Evolutionary conservation across 2,113 vertebrate genomes (phyloP).

Genomic region (Apaloderma vittatum): DNA sequence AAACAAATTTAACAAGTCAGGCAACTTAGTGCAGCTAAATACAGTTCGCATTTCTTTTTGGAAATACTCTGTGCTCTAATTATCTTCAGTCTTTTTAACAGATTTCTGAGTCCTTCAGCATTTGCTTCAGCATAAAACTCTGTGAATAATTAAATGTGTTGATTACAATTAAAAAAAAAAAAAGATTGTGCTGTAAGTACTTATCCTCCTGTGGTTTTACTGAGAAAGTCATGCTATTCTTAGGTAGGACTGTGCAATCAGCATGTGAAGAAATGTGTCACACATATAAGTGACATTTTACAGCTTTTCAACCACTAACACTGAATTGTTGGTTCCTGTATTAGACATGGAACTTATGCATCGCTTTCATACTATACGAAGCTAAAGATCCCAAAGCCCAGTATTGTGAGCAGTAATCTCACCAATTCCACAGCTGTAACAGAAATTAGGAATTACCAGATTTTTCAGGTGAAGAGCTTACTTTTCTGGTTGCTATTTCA

Average conservation of each 20-base stretch:
- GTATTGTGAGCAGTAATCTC: neutral
- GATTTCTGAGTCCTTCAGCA: neutral
- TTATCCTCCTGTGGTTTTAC: constrained; percentile 49
- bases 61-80: constrained; percentile 1
- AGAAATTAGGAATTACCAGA: neutral
- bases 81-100: neutral
- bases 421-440: neutral
- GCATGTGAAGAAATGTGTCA: neutral
- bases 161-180: constrained; percentile 15
- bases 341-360: neutral
- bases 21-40: neutral
- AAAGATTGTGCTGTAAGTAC: neutral
- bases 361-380: neutral
- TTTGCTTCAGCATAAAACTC: neutral
- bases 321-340: neutral
- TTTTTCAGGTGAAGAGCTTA: neutral
- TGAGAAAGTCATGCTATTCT: constrained; percentile 35
- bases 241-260: neutral
- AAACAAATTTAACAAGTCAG: neutral
- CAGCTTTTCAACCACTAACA: neutral
- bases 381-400: neutral
- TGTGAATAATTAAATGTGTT: constrained; percentile 56
- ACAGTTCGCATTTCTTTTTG: neutral
- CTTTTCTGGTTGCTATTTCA: neutral
- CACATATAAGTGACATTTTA: neutral